Conservation (phyloP, 92 coral and sea anemone genomes). For the Heteractis magnifica region DNA sequence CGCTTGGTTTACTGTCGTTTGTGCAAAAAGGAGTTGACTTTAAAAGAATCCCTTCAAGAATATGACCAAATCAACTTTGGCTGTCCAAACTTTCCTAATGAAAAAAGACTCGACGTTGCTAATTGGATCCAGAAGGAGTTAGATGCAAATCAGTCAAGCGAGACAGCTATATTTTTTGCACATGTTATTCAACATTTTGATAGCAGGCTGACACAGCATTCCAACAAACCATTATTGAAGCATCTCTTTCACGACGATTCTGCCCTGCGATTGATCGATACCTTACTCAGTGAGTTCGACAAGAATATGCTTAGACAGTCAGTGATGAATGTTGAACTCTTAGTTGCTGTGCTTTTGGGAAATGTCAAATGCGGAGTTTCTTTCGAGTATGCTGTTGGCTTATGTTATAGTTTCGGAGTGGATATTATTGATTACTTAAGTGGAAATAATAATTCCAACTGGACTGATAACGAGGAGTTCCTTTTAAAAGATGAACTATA, state of each 20-base stretch:
- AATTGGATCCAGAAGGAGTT: slow-evolving; percentile 10
- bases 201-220: background rate
- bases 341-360: background rate
- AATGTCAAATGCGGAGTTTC: background rate
- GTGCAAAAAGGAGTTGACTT: background rate
- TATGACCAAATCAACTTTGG: slow-evolving; percentile 19
- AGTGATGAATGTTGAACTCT: background rate
- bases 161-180: slow-evolving; percentile 12
- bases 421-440: no score
- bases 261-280: background rate
- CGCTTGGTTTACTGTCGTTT: slow-evolving; percentile 1
- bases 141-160: no score
- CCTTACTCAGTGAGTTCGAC: background rate
- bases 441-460: no score
- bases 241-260: background rate
- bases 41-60: slow-evolving; percentile 3
- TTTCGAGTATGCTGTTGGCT: background rate
- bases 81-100: background rate
- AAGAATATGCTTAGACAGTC: background rate
- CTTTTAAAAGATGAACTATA: no score
- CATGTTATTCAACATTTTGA: slow-evolving; percentile 30
- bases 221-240: background rate
- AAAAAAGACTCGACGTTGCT: background rate
- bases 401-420: background rate
- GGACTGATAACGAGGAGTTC: no score